Conservation (phyloP, 2,113 vertebrate species). For the Athene cunicularia region DNA sequence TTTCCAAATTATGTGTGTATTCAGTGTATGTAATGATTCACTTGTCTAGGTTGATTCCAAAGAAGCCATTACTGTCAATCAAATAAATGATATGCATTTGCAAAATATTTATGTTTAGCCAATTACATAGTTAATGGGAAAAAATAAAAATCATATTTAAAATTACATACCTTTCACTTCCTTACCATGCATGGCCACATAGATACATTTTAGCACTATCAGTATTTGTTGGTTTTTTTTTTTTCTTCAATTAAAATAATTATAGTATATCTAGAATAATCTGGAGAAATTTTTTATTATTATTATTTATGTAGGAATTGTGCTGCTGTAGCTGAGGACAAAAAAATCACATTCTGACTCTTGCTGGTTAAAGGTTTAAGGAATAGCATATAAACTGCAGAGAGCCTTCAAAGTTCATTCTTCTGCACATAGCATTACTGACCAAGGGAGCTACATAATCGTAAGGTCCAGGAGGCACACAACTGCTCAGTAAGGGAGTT, state of each 20-base stretch:
- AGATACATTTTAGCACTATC: background rate
- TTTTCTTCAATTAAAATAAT: background rate
- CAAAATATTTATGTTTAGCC: slow-evolving; percentile 37
- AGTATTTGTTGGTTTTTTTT: background rate
- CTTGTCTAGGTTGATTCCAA: background rate
- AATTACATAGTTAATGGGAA: background rate
- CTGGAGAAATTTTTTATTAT: background rate
- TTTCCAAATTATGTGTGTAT: background rate
- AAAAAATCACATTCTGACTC: background rate
- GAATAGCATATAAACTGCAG: background rate
- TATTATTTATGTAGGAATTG: background rate
- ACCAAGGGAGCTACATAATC: background rate
- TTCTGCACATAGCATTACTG: background rate
- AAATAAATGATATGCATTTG: background rate
- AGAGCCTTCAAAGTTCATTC: background rate
- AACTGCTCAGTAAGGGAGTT: background rate
- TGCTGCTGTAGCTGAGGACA: background rate
- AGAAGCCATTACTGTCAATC: slow-evolving; percentile 12
- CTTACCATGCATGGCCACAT: background rate
- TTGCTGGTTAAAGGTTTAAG: background rate
- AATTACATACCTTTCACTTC: background rate
- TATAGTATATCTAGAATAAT: background rate
- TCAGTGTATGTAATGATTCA: background rate
- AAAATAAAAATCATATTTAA: background rate
- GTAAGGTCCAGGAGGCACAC: background rate